These are phyloP conservation scores for Acropora tenuis DNA, from an alignment of 64 coral and sea anemone species.

Conservation along the genomic window DNA sequence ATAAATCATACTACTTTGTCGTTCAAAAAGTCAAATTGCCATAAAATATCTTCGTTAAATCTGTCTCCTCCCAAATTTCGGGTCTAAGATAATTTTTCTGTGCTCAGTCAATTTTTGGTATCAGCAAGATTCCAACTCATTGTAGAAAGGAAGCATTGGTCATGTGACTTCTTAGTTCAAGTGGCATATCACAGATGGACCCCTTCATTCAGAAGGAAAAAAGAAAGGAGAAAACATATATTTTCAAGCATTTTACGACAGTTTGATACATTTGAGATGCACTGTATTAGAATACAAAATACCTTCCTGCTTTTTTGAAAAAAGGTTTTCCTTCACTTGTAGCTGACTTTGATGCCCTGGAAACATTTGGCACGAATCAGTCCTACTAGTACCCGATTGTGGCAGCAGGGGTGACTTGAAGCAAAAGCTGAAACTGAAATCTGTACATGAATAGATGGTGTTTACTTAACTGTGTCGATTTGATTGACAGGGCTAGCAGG, in stretches of 20 bases:
- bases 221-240: not conserved
- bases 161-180: slow-evolving; percentile 4
- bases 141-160: not conserved
- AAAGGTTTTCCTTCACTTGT: not conserved
- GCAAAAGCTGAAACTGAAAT: slow-evolving; percentile 10
- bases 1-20: too few relatives aligned
- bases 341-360: not conserved
- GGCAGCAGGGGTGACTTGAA: not conserved
- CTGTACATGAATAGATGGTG: slow-evolving; percentile 14
- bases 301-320: not conserved
- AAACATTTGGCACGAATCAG: not conserved
- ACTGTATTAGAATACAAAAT: not conserved
- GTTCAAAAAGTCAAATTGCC: too few relatives aligned
- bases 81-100: too few relatives aligned
- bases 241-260: not conserved
- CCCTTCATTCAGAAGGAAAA: slow-evolving; percentile 2
- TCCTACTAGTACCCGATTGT: not conserved
- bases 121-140: too few relatives aligned
- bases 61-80: too few relatives aligned
- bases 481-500: slow-evolving; percentile 2
- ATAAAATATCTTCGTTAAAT: too few relatives aligned
- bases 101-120: too few relatives aligned
- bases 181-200: not conserved
- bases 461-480: not conserved
- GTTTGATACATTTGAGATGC: not conserved